Conservation (phyloP, 64 coral and sea anemone species). For the Stichodactyla helianthus region DNA sequence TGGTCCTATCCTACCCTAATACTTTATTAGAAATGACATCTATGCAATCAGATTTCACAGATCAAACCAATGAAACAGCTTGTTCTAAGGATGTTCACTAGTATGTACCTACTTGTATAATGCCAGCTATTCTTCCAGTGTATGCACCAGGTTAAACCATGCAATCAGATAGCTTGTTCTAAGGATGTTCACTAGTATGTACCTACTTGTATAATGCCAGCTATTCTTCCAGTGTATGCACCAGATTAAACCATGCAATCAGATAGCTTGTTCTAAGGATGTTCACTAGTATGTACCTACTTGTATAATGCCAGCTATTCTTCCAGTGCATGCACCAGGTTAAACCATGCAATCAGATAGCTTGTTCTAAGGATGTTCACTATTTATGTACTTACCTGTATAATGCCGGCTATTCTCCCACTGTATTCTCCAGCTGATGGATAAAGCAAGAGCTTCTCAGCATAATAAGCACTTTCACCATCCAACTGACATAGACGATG, state of each 20-base stretch:
- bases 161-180: not conserved
- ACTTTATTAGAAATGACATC: no score
- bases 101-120: conserved; percentile 56
- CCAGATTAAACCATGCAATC: no score
- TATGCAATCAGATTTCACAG: not conserved
- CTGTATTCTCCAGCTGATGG: conserved; percentile 70
- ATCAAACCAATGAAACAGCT: not conserved
- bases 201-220: conserved; percentile 79
- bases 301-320: conserved; percentile 77
- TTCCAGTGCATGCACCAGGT: conserved; percentile 59
- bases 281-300: conserved; percentile 2
- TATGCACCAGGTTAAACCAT: conserved; percentile 66
- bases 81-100: not conserved
- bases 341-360: no score
- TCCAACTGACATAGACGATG: conserved; percentile 82
- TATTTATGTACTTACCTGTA: conserved; percentile 41
- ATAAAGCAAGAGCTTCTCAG: conserved; percentile 76
- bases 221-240: conserved; percentile 52
- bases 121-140: conserved; percentile 57
- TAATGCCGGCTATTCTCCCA: conserved; percentile 62
- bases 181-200: not conserved
- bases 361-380: not conserved
- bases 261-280: not conserved
- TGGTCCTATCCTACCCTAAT: no score
- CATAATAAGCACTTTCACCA: conserved; percentile 67